These are phyloP conservation scores for Microchrysa polita DNA, from an alignment of 2,888 invertebrate genomes.

Conservation along the genomic window DNA sequence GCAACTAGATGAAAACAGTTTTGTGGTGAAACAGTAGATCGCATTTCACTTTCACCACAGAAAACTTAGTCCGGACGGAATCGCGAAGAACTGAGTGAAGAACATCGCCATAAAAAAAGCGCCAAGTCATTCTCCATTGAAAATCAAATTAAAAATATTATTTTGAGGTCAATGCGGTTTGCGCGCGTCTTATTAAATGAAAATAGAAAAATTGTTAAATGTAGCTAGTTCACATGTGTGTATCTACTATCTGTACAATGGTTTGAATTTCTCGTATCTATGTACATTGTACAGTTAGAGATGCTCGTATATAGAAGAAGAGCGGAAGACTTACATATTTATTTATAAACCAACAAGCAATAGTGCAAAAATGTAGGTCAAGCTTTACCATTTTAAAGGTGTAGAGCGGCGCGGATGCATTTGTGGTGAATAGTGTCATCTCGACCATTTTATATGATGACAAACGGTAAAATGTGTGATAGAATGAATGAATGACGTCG, in stretches of 20 bases:
- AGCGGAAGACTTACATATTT: too few species aligned
- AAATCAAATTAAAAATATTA: slow-evolving; percentile 21
- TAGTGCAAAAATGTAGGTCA: background rate
- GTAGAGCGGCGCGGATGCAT: slow-evolving; percentile 2
- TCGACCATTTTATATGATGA: slow-evolving; percentile 1
- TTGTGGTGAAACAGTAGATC: background rate
- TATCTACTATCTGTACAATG: slow-evolving; percentile 3
- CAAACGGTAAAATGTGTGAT: background rate
- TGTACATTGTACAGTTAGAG: slow-evolving; percentile 10
- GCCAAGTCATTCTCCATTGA: slow-evolving; percentile 10
- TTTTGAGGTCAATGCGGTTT: slow-evolving; percentile 31
- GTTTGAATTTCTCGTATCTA: background rate
- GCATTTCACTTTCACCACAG: background rate
- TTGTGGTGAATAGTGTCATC: background rate
- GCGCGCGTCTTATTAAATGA: background rate
- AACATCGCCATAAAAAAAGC: background rate
- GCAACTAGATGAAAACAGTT: too few species aligned
- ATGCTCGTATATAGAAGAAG: slow-evolving; percentile 23
- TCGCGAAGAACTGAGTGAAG: background rate
- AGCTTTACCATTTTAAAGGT: background rate
- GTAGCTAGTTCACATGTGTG: background rate
- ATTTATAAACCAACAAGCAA: background rate
- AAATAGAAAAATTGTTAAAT: slow-evolving; percentile 3
- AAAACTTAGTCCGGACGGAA: background rate
- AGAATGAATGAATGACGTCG: background rate